Evolutionary conservation across 1,140 invertebrate genomes (phyloP).

Genomic region (Heterodera schachtii): DNA sequence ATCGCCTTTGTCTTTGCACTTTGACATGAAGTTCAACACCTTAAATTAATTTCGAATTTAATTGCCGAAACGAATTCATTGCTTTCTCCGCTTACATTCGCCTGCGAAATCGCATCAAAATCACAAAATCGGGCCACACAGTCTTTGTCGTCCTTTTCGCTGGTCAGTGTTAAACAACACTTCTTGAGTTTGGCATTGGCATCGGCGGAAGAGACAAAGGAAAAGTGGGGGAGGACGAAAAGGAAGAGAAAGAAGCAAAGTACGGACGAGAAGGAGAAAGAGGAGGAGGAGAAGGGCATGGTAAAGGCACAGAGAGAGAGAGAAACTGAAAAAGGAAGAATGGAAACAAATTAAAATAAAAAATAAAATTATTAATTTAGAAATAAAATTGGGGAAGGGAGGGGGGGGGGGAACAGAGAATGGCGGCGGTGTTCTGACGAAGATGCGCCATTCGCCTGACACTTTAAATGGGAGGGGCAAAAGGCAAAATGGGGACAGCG

Average conservation of each 20-base stretch:
- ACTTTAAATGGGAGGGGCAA: background rate
- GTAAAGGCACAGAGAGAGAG: no score
- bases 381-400: no score
- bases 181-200: constrained; percentile 63
- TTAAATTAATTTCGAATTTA: constrained; percentile 25
- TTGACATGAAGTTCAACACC: constrained; percentile 63
- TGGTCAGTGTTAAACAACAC: constrained; percentile 57
- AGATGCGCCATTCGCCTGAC: background rate
- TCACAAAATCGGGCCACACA: constrained; percentile 63
- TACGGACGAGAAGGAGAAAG: no score
- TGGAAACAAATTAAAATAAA: no score
- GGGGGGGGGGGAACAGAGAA: no score
- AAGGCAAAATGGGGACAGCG: background rate
- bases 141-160: constrained; percentile 56
- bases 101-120: constrained; percentile 65
- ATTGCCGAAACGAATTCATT: no score
- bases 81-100: constrained; percentile 52
- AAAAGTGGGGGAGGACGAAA: background rate
- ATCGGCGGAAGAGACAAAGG: constrained; percentile 24
- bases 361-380: no score
- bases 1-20: constrained; percentile 58
- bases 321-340: no score
- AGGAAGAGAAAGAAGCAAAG: constrained; percentile 1
- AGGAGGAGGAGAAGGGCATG: no score
- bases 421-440: background rate